Conservation (phyloP, 1,140 invertebrate genomes). For the Campoletis sonorensis region DNA sequence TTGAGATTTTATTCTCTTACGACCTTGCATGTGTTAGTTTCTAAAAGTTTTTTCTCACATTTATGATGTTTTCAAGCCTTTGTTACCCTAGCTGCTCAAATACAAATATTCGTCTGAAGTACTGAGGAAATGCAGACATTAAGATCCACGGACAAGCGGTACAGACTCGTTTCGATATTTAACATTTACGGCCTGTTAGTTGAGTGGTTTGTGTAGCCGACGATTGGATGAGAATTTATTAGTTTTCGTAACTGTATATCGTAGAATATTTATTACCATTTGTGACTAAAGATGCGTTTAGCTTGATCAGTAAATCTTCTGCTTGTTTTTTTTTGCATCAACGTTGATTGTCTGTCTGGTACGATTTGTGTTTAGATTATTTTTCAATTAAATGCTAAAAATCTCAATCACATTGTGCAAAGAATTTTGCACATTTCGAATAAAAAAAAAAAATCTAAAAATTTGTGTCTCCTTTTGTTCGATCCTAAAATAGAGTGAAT, state of each 20-base stretch:
- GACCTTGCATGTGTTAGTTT: too few relatives aligned
- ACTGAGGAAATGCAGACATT: too few relatives aligned
- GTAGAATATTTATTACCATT: background rate
- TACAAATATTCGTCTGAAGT: too few relatives aligned
- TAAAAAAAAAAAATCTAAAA: background rate
- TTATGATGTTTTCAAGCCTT: too few relatives aligned
- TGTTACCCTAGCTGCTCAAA: too few relatives aligned
- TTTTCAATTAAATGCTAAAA: background rate
- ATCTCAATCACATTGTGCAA: background rate
- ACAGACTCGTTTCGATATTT: background rate
- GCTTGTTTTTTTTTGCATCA: background rate
- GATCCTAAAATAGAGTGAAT: background rate
- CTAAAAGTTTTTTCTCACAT: too few relatives aligned
- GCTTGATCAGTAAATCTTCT: background rate
- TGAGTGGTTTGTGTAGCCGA: background rate
- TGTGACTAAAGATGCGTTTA: background rate
- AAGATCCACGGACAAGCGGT: too few relatives aligned
- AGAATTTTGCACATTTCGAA: background rate
- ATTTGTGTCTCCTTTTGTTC: background rate
- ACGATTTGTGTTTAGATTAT: background rate
- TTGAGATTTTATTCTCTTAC: too few relatives aligned
- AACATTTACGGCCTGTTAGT: background rate
- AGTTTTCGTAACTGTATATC: background rate
- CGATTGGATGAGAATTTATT: background rate
- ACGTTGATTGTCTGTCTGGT: background rate